These are phyloP conservation scores for Cydia strobilella DNA, from an alignment of 1,140 invertebrate species.

Conservation along the genomic window DNA sequence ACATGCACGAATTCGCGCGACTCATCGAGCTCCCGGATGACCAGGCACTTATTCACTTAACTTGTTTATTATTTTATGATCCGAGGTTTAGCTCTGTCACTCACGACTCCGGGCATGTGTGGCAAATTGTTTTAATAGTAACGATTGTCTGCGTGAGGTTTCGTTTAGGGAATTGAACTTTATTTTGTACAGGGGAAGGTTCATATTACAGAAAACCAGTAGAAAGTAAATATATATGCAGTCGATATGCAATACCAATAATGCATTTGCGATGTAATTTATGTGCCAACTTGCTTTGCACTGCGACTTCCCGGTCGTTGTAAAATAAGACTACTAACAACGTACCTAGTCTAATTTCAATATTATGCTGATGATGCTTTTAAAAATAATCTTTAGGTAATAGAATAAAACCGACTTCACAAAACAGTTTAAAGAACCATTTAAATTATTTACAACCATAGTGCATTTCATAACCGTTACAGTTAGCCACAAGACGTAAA, in stretches of 20 bases:
- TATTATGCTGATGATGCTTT: no score
- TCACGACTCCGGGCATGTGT: not conserved
- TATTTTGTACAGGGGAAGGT: not conserved
- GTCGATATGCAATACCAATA: not conserved
- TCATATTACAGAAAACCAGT: not conserved
- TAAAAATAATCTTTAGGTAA: no score
- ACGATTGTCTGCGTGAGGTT: not conserved
- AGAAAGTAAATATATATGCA: not conserved
- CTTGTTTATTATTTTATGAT: slow-evolving; percentile 28
- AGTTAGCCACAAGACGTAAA: no score
- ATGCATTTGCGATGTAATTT: not conserved
- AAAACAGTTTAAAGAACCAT: no score
- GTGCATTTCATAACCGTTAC: no score
- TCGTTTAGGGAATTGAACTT: not conserved
- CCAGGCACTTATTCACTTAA: slow-evolving; percentile 44
- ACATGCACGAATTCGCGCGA: slow-evolving; percentile 52
- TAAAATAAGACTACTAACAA: not conserved
- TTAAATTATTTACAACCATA: no score
- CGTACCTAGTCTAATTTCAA: no score
- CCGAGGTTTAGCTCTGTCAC: not conserved
- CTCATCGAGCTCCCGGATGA: slow-evolving; percentile 63
- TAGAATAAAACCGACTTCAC: no score
- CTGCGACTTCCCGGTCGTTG: not conserved
- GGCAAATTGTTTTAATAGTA: not conserved
- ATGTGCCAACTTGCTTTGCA: not conserved